These are phyloP conservation scores for Malachius bipustulatus DNA, from an alignment of 2,888 invertebrate species.

Conservation along the genomic window DNA sequence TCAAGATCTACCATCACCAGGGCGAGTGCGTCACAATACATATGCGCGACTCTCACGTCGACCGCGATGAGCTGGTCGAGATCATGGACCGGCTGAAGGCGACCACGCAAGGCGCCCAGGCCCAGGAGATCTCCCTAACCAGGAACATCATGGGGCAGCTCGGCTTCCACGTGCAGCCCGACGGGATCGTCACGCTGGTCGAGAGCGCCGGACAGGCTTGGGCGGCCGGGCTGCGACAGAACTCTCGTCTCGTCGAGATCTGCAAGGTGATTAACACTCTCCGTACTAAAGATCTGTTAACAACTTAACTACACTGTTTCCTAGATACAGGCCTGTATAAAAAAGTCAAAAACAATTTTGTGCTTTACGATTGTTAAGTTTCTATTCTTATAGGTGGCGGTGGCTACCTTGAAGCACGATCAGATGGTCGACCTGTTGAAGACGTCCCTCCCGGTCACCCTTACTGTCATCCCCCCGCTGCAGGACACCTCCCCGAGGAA, in stretches of 20 bases:
- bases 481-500: conserved; percentile 56
- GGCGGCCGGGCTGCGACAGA: conserved; percentile 78
- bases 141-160: conserved; percentile 75
- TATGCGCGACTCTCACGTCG: conserved; percentile 56
- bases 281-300: not conserved
- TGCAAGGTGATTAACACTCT: conserved; percentile 33
- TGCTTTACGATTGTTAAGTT: not conserved
- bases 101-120: conserved; percentile 66
- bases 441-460: conserved; percentile 77
- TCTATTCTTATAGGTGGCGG: conserved; percentile 82
- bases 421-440: conserved; percentile 87
- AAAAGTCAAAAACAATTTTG: no score
- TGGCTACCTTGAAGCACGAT: conserved; percentile 79
- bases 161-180: conserved; percentile 83
- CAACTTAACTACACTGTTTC: no score
- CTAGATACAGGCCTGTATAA: no score
- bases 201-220: conserved; percentile 60
- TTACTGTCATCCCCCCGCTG: conserved; percentile 66
- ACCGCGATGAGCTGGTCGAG: conserved; percentile 58
- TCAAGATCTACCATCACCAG: conserved; percentile 82
- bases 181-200: conserved; percentile 90
- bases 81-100: conserved; percentile 68
- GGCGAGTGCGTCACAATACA: conserved; percentile 83
- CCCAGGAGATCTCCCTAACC: conserved; percentile 68
- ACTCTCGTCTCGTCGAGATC: conserved; percentile 75